Evolutionary conservation across 2,113 vertebrate species (phyloP).

Genomic region (Lagopus leucura): DNA sequence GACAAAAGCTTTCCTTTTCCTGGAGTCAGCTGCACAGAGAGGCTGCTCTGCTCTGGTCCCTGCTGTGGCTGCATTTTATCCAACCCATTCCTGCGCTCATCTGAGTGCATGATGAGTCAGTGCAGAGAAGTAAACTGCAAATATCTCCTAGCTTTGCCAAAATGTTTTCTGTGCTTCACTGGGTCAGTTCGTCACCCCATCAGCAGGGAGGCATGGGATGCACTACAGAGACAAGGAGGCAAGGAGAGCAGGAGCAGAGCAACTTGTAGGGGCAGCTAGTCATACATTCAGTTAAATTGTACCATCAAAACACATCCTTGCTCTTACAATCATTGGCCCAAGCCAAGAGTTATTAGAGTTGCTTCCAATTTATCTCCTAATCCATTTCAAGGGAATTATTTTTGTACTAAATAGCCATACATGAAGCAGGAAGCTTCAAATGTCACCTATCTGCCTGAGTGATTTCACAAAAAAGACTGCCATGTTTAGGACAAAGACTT

Average conservation of each 20-base stretch:
- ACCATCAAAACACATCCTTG: neutral
- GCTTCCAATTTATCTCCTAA: neutral
- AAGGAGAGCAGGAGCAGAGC: neutral
- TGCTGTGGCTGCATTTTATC: neutral
- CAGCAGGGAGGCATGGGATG: rapidly evolving
- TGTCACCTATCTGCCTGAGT: neutral
- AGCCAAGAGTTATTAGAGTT: neutral
- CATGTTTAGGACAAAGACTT: neutral
- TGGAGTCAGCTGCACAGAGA: neutral
- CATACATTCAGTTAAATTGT: neutral
- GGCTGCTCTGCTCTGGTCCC: rapidly evolving
- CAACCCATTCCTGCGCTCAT: neutral
- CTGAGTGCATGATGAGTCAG: rapidly evolving
- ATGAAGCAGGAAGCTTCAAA: neutral
- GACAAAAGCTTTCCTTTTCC: neutral
- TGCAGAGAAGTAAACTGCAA: neutral
- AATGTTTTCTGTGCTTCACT: neutral
- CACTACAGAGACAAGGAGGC: neutral
- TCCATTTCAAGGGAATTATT: neutral
- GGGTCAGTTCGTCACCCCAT: neutral
- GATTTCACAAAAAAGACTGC: neutral
- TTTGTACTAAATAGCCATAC: neutral
- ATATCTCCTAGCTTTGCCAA: neutral
- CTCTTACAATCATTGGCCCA: neutral
- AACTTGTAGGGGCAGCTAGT: neutral